These are phyloP conservation scores for Poliocrania exsul DNA, from an alignment of 2,797 vertebrate species.

Conservation along the genomic window DNA sequence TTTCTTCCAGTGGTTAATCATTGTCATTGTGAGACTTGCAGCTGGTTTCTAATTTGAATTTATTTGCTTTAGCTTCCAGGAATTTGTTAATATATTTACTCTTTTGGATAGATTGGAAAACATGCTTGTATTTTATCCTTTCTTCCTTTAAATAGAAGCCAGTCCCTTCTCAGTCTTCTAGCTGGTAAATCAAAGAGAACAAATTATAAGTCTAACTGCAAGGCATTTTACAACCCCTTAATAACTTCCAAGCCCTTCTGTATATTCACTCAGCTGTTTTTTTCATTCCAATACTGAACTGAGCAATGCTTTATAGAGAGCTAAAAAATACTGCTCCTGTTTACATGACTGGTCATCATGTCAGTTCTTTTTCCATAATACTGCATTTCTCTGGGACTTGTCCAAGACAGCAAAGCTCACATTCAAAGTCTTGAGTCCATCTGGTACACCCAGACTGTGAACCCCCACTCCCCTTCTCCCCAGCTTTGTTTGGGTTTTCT, in stretches of 20 bases:
- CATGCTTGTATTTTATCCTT: background rate
- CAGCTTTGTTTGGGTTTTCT: background rate
- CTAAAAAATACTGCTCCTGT: background rate
- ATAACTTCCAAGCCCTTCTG: background rate
- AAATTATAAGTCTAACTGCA: background rate
- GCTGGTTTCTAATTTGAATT: background rate
- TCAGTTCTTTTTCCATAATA: background rate
- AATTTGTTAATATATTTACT: background rate
- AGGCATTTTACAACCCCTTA: background rate
- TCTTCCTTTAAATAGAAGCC: background rate
- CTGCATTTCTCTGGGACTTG: background rate
- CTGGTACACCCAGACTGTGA: background rate
- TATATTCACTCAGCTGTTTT: background rate
- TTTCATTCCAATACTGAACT: background rate
- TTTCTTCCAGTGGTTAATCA: background rate
- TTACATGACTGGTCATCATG: background rate
- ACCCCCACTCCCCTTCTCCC: background rate
- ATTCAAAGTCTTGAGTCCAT: background rate
- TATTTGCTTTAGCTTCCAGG: background rate
- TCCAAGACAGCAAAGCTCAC: background rate
- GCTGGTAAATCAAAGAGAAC: background rate
- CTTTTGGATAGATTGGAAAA: background rate
- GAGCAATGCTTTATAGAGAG: background rate
- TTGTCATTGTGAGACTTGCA: background rate
- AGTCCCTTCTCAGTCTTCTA: background rate